Conservation (phyloP, 2,113 vertebrate species). For the Etheostoma cragini region DNA sequence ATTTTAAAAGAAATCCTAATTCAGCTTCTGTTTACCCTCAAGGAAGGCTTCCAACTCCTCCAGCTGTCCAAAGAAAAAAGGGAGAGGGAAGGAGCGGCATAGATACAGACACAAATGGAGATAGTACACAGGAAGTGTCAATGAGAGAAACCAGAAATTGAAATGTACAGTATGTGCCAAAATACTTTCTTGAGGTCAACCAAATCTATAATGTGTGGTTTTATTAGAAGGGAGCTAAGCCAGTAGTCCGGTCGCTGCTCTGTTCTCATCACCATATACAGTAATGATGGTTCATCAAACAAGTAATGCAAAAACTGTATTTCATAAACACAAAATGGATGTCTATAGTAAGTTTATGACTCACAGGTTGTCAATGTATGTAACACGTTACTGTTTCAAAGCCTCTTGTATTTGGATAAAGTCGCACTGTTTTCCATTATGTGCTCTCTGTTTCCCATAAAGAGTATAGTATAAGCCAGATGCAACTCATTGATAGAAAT, state of each 20-base stretch:
- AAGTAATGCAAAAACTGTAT: background rate
- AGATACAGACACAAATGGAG: slow-evolving; percentile 36
- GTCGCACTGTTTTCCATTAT: background rate
- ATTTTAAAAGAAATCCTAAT: slow-evolving; percentile 71
- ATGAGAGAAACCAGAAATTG: slow-evolving; percentile 32
- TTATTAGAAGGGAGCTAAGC: background rate
- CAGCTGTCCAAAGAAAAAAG: slow-evolving; percentile 68
- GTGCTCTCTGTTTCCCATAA: background rate
- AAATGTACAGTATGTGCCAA: background rate
- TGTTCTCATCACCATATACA: slow-evolving; percentile 15
- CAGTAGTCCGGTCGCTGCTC: slow-evolving; percentile 1
- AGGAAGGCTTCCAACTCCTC: slow-evolving; percentile 59
- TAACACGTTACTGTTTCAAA: background rate
- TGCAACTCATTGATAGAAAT: background rate
- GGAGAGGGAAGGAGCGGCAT: slow-evolving; percentile 21
- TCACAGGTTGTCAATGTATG: background rate
- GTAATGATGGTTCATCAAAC: background rate
- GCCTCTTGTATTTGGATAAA: background rate
- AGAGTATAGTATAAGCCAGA: background rate
- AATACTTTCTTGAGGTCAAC: background rate
- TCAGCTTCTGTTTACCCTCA: slow-evolving; percentile 64
- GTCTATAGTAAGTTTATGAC: background rate
- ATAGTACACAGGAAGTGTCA: background rate
- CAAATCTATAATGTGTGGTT: background rate
- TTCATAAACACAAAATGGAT: background rate